These are phyloP conservation scores for Idaea dimidiata DNA, from an alignment of 2,888 invertebrate genomes.

Conservation along the genomic window DNA sequence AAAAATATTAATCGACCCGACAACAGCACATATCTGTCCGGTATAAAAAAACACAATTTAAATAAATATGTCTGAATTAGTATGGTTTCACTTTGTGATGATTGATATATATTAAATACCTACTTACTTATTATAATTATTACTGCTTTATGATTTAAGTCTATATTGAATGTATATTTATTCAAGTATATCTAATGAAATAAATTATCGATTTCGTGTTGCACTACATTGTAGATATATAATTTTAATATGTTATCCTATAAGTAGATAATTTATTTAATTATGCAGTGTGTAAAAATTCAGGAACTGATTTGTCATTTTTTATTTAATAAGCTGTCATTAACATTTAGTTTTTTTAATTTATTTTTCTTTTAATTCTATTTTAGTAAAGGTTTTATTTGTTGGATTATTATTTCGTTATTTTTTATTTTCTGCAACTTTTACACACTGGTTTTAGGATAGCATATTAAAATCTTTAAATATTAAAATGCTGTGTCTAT, in stretches of 20 bases:
- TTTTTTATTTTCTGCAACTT: not conserved
- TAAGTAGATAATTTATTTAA: slow-evolving; percentile 25
- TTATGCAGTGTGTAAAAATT: slow-evolving; percentile 5
- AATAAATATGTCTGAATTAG: slow-evolving; percentile 2
- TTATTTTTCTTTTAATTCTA: not conserved
- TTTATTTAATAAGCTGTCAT: not conserved
- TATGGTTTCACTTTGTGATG: not conserved
- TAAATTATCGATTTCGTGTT: slow-evolving; percentile 21
- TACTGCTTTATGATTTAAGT: slow-evolving; percentile 3
- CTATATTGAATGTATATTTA: no score
- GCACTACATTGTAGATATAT: slow-evolving; percentile 23
- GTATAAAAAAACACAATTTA: no score
- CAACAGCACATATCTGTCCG: no score
- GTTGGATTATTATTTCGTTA: not conserved
- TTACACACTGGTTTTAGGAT: not conserved
- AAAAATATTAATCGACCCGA: no score
- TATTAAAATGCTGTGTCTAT: not conserved
- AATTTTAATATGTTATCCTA: slow-evolving; percentile 6
- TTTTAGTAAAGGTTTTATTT: not conserved
- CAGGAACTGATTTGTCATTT: not conserved
- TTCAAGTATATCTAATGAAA: slow-evolving; percentile 5
- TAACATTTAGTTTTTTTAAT: not conserved
- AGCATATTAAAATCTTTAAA: not conserved
- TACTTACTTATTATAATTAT: not conserved
- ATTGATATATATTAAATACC: not conserved